These are phyloP conservation scores for Acrobasis suavella DNA, from an alignment of 2,888 invertebrate species.

Conservation along the genomic window DNA sequence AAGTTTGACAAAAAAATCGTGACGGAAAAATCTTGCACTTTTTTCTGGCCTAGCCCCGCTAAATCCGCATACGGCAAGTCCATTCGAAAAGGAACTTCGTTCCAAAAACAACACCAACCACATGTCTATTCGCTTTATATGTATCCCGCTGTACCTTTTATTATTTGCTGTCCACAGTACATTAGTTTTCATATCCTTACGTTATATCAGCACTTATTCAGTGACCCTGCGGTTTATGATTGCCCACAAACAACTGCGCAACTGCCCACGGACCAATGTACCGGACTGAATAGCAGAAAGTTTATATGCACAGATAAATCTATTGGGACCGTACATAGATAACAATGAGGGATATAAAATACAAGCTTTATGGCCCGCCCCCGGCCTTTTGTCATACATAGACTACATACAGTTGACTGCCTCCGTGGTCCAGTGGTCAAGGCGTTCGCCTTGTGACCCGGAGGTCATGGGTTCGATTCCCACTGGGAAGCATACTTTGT, in stretches of 20 bases:
- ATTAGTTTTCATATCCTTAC: constrained; percentile 29
- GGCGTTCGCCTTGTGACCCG: no score
- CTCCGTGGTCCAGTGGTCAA: no score
- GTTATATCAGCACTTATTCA: constrained; percentile 16
- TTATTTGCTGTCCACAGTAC: constrained; percentile 27
- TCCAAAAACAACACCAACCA: no score
- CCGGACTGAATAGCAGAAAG: constrained; percentile 10
- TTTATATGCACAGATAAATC: constrained; percentile 20
- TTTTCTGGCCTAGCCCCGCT: no score
- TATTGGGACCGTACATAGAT: constrained; percentile 13
- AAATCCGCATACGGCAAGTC: no score
- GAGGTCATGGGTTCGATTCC: no score
- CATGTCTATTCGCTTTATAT: not conserved
- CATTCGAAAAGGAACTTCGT: no score
- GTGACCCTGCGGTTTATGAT: constrained; percentile 21
- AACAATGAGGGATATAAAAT: constrained; percentile 9
- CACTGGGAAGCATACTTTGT: no score
- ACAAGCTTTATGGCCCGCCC: constrained; percentile 3
- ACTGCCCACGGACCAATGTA: constrained; percentile 10
- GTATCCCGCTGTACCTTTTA: constrained; percentile 26
- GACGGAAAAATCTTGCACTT: no score
- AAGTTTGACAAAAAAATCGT: no score
- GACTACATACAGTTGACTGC: not conserved
- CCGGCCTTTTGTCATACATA: constrained; percentile 9
- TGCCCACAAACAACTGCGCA: constrained; percentile 21